These are phyloP conservation scores for Auanema freiburgensis DNA, from an alignment of 2,888 invertebrate genomes.

Conservation along the genomic window DNA sequence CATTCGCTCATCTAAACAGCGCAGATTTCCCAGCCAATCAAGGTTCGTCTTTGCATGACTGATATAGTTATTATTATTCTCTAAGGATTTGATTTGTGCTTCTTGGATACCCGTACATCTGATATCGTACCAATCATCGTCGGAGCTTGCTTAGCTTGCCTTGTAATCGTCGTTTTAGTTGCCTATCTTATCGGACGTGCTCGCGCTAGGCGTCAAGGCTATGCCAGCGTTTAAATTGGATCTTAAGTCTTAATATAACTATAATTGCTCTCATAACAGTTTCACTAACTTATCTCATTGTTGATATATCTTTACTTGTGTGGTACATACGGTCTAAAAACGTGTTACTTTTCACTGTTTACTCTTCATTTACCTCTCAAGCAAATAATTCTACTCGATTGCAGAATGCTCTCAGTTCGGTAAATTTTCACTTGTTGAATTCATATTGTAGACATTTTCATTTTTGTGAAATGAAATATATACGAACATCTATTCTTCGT, in stretches of 20 bases:
- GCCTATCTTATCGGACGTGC: conserved; percentile 90
- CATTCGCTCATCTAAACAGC: conserved; percentile 39
- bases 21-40: conserved; percentile 44
- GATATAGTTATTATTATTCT: not conserved
- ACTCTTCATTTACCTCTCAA: no score
- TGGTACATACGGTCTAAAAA: no score
- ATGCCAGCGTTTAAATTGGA: conserved; percentile 56
- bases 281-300: not conserved
- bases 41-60: conserved; percentile 20
- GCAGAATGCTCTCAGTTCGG: no score
- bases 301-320: no score
- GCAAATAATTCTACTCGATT: no score
- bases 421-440: no score
- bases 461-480: no score
- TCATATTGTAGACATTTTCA: no score
- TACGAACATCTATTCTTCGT: no score
- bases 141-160: conserved; percentile 85
- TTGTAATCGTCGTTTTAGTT: conserved; percentile 86
- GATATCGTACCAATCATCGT: conserved; percentile 96
- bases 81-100: conserved; percentile 54
- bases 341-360: no score
- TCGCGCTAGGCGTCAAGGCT: conserved; percentile 61
- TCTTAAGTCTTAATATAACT: not conserved
- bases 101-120: conserved; percentile 52
- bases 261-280: not conserved